These are phyloP conservation scores for Telmatherina bonti DNA, from an alignment of 2,797 vertebrate genomes.

Conservation along the genomic window DNA sequence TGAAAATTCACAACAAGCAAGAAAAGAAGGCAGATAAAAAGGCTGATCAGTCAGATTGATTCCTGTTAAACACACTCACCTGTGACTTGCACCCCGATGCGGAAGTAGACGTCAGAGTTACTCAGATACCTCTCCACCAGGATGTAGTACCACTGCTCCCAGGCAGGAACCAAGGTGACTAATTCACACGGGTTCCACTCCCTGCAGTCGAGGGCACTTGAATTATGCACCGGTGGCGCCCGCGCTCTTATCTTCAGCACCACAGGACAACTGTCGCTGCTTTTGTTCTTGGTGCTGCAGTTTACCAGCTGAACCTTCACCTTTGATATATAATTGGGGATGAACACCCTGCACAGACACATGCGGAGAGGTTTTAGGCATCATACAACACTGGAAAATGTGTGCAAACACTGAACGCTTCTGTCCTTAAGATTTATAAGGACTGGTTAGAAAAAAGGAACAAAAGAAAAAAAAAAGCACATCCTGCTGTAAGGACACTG, in stretches of 20 bases:
- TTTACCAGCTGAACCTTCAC: constrained; percentile 91
- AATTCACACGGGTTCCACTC: constrained; percentile 87
- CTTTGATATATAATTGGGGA: constrained; percentile 93
- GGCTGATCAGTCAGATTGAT: background rate
- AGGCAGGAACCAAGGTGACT: constrained; percentile 88
- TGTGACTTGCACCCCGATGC: constrained; percentile 91
- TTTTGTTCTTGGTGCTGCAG: constrained; percentile 86
- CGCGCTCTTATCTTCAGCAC: constrained; percentile 92
- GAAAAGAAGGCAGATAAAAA: background rate
- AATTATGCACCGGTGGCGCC: constrained; percentile 96
- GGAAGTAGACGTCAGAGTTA: constrained; percentile 87
- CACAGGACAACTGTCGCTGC: constrained; percentile 89
- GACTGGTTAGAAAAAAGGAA: background rate
- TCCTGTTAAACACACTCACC: constrained; percentile 81
- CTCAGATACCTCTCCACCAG: constrained; percentile 91
- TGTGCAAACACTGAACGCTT: background rate
- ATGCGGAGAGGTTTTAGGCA: constrained; percentile 24
- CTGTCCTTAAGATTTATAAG: background rate
- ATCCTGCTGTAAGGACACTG: too few relatives aligned
- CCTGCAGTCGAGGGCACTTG: constrained; percentile 90
- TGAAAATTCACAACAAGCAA: background rate
- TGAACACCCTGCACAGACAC: constrained; percentile 88
- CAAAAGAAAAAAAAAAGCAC: background rate
- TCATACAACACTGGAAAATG: background rate
- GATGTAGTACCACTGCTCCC: constrained; percentile 98